Evolutionary conservation across 1,140 invertebrate species (phyloP).

Genomic region (Bombus haemorrhoidalis): DNA sequence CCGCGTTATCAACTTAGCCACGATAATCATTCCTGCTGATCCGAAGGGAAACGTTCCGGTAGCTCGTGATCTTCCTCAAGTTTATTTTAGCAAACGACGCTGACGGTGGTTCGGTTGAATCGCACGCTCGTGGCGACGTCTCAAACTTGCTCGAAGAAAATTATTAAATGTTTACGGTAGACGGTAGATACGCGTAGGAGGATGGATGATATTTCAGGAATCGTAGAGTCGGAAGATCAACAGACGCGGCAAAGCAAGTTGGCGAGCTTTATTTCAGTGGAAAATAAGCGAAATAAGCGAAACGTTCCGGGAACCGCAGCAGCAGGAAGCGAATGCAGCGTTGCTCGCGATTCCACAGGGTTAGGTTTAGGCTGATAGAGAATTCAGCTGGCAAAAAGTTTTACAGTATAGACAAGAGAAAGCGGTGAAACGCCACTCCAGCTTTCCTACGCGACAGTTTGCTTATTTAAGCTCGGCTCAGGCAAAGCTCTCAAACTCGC

Average conservation of each 20-base stretch:
- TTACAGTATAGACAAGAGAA: slow-evolving; percentile 34
- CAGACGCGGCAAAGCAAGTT: slow-evolving; percentile 16
- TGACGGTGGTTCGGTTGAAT: neutral
- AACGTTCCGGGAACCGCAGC: neutral
- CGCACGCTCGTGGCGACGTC: neutral
- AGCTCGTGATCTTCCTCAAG: neutral
- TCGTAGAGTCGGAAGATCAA: slow-evolving; percentile 34
- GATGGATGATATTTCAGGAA: slow-evolving; percentile 14
- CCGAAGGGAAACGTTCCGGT: neutral
- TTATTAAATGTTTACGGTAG: slow-evolving; percentile 41
- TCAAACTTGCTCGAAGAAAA: slow-evolving; percentile 7
- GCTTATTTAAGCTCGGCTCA: slow-evolving; percentile 72
- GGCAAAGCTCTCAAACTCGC: slow-evolving; percentile 63
- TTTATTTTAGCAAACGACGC: slow-evolving; percentile 17
- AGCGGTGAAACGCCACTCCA: slow-evolving; percentile 47
- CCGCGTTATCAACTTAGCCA: neutral
- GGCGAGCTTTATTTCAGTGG: slow-evolving; percentile 38
- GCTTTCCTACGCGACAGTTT: slow-evolving; percentile 65
- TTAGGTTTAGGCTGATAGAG: neutral
- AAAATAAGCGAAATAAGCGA: slow-evolving; percentile 22
- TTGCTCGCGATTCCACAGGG: neutral
- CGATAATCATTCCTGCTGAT: neutral
- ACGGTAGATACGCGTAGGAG: slow-evolving; percentile 17
- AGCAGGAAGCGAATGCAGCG: neutral
- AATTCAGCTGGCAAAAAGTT: slow-evolving; percentile 60